A percentile compares a stretch with the other conserved stretches of the same genome.
Evolutionary conservation across 2,797 vertebrate genomes (phyloP).

Genomic region (Heteromormyrus szaboi): DNA sequence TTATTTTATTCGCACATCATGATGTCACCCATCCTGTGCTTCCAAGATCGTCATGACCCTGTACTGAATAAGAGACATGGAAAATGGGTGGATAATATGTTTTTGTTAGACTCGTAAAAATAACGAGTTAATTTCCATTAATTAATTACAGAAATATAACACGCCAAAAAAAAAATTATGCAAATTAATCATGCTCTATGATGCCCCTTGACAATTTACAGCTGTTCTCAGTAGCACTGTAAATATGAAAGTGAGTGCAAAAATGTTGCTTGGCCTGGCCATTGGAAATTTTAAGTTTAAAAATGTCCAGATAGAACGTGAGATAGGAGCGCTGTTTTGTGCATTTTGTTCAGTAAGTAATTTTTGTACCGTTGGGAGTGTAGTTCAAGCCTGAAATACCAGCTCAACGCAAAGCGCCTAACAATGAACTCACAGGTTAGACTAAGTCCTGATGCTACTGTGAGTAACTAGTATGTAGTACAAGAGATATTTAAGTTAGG

Average conservation of each 20-base stretch:
- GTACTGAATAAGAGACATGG: background rate
- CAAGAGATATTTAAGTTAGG: background rate
- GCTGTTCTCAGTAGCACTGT: background rate
- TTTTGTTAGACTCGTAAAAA: background rate
- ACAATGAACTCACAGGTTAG: background rate
- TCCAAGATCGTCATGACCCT: background rate
- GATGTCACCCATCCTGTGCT: background rate
- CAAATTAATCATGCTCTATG: background rate
- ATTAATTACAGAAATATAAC: background rate
- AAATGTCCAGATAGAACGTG: background rate
- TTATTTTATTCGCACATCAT: background rate
- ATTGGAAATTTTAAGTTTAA: background rate
- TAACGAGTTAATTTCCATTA: background rate
- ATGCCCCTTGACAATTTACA: background rate
- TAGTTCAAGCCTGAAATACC: background rate
- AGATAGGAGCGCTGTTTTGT: background rate
- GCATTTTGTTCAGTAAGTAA: background rate
- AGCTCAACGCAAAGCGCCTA: background rate
- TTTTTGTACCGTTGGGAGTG: background rate
- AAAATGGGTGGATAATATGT: background rate
- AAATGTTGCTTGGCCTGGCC: background rate
- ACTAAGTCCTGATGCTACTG: background rate
- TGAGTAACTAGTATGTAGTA: background rate
- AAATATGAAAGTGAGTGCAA: background rate
- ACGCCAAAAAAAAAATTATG: background rate